phyloP scores from a whole-genome alignment of 2,888 invertebrate species.

The Azorinus chamasolen region DNA sequence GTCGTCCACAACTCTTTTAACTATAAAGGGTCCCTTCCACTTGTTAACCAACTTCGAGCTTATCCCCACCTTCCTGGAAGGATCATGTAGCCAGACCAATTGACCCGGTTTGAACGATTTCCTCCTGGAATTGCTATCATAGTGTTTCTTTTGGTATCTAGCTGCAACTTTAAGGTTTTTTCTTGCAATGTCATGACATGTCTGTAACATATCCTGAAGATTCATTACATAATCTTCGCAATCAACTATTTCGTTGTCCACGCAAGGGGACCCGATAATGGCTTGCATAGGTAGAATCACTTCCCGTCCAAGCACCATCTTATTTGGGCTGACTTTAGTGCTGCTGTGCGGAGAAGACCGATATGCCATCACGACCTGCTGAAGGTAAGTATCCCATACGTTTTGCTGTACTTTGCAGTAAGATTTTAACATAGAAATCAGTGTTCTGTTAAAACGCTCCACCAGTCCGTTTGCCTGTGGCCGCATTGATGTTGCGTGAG shows the following conservation, averaged over 20 bases:
- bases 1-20: too few relatives aligned
- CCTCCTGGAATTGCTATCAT: conserved; percentile 29
- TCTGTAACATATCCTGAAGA: conserved; percentile 17
- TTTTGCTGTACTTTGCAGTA: conserved; percentile 32
- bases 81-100: conserved; percentile 45
- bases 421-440: conserved; percentile 29
- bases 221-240: conserved; percentile 17
- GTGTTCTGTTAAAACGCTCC: conserved; percentile 54
- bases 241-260: not conserved
- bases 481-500: conserved; percentile 28
- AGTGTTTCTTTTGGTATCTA: conserved; percentile 32
- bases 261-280: conserved; percentile 15
- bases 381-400: conserved; percentile 47
- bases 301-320: conserved; percentile 48
- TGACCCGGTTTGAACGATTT: conserved; percentile 20
- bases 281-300: conserved; percentile 44
- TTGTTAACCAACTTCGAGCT: too few relatives aligned
- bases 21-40: too few relatives aligned
- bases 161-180: conserved; percentile 1
- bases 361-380: conserved; percentile 59
- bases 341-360: conserved; percentile 35
- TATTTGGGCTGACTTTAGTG: conserved; percentile 52
- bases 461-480: conserved; percentile 50
- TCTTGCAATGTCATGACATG: conserved; percentile 30
- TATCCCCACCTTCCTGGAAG: conserved; percentile 31